Conservation (phyloP, 2,113 vertebrate species). For the Arvicanthis niloticus region DNA sequence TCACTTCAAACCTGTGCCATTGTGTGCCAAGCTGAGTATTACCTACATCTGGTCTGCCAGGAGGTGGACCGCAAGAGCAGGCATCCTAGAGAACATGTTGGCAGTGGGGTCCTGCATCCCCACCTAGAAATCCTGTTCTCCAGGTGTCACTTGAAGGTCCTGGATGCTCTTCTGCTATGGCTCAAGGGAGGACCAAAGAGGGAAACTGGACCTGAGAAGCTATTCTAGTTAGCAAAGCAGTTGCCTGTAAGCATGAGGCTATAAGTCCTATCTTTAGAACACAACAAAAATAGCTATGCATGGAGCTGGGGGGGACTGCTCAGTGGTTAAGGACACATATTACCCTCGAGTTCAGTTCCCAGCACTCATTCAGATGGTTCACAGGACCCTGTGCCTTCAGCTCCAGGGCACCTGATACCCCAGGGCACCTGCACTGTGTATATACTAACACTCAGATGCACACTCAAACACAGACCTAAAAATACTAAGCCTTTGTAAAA, state of each 20-base stretch:
- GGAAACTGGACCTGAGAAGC: no score
- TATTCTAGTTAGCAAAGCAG: neutral
- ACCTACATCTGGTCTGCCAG: accelerated
- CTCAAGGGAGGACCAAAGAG: neutral
- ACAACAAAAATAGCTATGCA: no score
- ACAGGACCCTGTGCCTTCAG: neutral
- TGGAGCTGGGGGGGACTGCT: no score
- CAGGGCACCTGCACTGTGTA: neutral
- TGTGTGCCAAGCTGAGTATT: accelerated
- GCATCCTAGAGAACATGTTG: accelerated
- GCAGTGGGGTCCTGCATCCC: accelerated
- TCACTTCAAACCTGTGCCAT: no score
- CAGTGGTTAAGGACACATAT: neutral
- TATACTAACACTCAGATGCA: neutral
- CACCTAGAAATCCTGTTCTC: accelerated
- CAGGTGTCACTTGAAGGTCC: accelerated
- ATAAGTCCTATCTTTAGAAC: neutral
- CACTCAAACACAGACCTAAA: neutral
- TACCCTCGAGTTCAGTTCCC: no score
- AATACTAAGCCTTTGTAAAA: neutral
- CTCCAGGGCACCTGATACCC: neutral
- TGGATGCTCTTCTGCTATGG: no score
- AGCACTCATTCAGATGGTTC: neutral
- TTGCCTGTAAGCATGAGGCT: no score
- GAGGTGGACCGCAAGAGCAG: accelerated